These are phyloP conservation scores for Gila orcuttii DNA, from an alignment of 2,113 vertebrate genomes.

Conservation along the genomic window DNA sequence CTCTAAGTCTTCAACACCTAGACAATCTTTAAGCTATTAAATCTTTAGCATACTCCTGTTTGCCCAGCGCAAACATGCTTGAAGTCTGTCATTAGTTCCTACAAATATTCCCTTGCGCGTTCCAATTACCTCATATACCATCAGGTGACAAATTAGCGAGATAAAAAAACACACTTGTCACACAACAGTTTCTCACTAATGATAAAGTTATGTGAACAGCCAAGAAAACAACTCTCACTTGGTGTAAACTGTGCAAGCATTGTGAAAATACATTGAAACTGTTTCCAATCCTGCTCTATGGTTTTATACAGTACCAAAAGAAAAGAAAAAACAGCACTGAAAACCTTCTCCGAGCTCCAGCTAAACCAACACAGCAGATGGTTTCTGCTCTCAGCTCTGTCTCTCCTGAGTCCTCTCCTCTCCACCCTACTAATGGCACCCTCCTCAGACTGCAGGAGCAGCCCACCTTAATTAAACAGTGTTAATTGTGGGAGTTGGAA, in stretches of 20 bases:
- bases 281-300: neutral
- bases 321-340: neutral
- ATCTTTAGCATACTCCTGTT: neutral
- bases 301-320: neutral
- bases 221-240: neutral
- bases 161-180: constrained; percentile 6
- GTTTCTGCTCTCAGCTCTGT: constrained; percentile 13
- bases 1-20: neutral
- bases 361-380: constrained; percentile 38
- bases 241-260: neutral
- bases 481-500: constrained; percentile 52
- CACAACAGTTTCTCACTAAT: constrained; percentile 21
- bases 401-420: constrained; percentile 21
- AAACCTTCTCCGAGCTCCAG: neutral
- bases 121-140: constrained; percentile 22
- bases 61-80: neutral
- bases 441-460: constrained; percentile 27
- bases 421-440: constrained; percentile 32
- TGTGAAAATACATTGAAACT: neutral
- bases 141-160: constrained; percentile 13
- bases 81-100: neutral
- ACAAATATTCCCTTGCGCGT: neutral
- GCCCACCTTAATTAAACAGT: constrained; percentile 53
- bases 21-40: constrained; percentile 5
- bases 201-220: neutral